phyloP scores from a whole-genome alignment of 2,113 vertebrate genomes.

The Nanorana parkeri region DNA sequence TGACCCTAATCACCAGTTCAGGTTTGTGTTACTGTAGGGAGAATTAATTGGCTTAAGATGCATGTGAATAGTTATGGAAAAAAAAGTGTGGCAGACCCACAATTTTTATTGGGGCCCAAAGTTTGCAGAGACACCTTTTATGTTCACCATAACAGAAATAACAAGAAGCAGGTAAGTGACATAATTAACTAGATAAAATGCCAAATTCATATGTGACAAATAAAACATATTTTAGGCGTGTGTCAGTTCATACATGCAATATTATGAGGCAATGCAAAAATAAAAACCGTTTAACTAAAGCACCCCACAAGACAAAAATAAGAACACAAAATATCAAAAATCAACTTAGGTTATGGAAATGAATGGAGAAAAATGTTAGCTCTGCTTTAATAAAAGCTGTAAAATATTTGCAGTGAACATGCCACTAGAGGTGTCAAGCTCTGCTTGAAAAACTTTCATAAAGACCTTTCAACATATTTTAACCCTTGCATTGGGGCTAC shows the following conservation, averaged over 20 bases:
- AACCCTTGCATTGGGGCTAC: no score
- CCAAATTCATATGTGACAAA: no score
- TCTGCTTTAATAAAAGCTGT: conserved; percentile 22
- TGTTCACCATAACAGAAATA: no score
- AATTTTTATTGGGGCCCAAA: no score
- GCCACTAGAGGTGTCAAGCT: not conserved
- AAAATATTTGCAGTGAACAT: conserved; percentile 26
- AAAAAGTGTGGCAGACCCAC: no score
- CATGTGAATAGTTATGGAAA: no score
- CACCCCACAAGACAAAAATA: conserved; percentile 57
- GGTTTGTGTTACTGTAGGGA: no score
- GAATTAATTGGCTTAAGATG: no score
- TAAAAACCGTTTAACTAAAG: conserved; percentile 56
- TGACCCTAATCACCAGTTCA: no score
- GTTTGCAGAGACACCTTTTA: no score
- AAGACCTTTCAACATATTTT: not conserved
- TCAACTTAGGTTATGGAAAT: conserved; percentile 20
- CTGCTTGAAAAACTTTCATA: not conserved
- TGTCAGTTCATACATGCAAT: conserved; percentile 65
- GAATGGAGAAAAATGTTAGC: conserved; percentile 1
- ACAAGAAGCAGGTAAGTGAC: no score
- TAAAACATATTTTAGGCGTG: conserved; percentile 24
- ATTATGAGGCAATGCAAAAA: conserved; percentile 53
- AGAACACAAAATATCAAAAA: conserved; percentile 38
- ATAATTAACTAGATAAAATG: no score